phyloP scores from a whole-genome alignment of 2,888 invertebrate species.

The Myopa tessellatipennis region DNA sequence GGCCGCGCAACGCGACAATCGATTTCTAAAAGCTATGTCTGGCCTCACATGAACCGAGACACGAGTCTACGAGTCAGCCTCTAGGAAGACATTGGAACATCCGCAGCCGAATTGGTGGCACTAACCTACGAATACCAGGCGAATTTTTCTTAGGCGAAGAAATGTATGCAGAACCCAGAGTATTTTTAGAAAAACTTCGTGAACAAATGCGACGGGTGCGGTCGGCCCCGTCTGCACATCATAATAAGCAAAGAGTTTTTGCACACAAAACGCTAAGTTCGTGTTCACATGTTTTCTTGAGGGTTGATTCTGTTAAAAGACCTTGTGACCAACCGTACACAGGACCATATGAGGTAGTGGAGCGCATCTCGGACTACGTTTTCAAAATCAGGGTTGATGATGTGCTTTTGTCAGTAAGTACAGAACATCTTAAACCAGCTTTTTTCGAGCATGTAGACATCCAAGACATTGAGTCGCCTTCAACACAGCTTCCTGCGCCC shows the following conservation, averaged over 20 bases:
- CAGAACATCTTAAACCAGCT: not conserved
- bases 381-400: slow-evolving; percentile 19
- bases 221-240: slow-evolving; percentile 35
- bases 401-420: not conserved
- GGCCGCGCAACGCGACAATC: slow-evolving; percentile 15
- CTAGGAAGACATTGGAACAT: not conserved
- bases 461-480: too few species aligned
- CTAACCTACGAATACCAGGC: not conserved
- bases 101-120: not conserved
- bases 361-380: slow-evolving; percentile 24
- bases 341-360: slow-evolving; percentile 41
- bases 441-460: too few species aligned
- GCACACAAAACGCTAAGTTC: slow-evolving; percentile 40
- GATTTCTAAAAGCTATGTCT: slow-evolving; percentile 19
- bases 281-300: slow-evolving; percentile 40
- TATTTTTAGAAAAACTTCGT: slow-evolving; percentile 25
- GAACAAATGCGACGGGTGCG: slow-evolving; percentile 33
- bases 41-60: too few species aligned
- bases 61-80: not conserved
- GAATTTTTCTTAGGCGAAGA: not conserved
- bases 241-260: slow-evolving; percentile 22
- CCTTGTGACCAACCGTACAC: slow-evolving; percentile 42
- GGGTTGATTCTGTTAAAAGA: slow-evolving; percentile 38
- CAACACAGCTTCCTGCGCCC: too few species aligned
- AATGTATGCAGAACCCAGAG: not conserved